Base-by-base conservation (phyloP, 2,888 invertebrate genomes). In the Tholera decimalis region DNA sequence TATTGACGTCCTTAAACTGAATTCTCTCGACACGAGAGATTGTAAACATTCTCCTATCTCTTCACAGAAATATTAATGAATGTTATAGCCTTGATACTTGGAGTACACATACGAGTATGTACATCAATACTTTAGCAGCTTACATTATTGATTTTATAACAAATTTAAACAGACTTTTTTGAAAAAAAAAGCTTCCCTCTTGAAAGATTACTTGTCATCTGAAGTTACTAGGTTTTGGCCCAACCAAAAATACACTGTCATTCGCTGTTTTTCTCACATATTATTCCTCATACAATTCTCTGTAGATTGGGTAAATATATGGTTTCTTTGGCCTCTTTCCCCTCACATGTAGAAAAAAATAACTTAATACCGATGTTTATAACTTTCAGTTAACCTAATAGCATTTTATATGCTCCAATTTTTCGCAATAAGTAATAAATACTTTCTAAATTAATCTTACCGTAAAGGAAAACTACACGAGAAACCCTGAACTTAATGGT, bases 61-160 rank as follows among this genome's bases (percentile, higher is more conserved):
- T 18, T 9, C 4, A 15, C 24, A 61, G 30, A 39, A 41, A 51
- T 37, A 51, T 22, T 53, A 35, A 54, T 43, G 30, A 58, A 22
- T 30, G 22, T 22, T n/a, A 6, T 15, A 46, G 24, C 73, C 73
- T 73, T 73, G 73, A 73, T 61, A 61, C 41, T 53, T 37, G 9
- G 20, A n/a, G 22, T 15, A 24, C 41, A 18, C n/a, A 3, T n/a
- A n/a, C 9, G n/a, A 11, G n/a, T n/a, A n/a, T 61, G n/a, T n/a
- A n/a, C 22, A 44, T 60, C 30, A 43, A 22, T 56, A 15, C 51
- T 44, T 53, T 41, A 15, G 9, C 20, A 35, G 18, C 57, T 58
- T 57, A 58, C 53, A 47, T 63, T 15, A 47, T 7, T 28, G 44
- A 22, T 30, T 43, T 41, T 53, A 15, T 24, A 46, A 44, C 2